Conservation (phyloP, 2,113 vertebrate genomes). For the Prolemur simus region DNA sequence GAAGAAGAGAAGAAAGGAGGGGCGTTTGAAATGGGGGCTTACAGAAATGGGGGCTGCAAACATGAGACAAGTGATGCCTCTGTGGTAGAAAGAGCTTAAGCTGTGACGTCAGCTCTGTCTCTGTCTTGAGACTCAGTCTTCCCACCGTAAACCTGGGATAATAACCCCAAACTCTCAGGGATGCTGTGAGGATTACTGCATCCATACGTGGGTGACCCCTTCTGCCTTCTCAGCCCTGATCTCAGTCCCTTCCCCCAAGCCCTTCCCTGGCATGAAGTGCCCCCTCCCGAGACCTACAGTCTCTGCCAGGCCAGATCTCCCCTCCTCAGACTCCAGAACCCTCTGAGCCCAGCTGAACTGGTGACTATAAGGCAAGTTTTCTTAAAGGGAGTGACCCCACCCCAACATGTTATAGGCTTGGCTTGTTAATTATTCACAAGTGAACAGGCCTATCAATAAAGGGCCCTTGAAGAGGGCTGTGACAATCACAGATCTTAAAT, state of each 20-base stretch:
- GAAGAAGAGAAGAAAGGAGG: neutral
- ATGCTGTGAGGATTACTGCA: neutral
- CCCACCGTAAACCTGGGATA: neutral
- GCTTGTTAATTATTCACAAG: conserved; percentile 47
- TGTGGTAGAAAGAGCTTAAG: neutral
- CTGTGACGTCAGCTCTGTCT: neutral
- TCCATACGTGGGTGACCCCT: neutral
- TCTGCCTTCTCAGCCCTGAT: neutral
- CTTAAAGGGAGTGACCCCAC: neutral
- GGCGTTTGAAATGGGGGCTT: neutral
- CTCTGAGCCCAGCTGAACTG: neutral
- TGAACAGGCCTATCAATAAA: neutral
- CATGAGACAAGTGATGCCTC: neutral
- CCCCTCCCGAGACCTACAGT: too few species aligned
- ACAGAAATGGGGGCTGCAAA: neutral
- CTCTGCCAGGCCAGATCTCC: neutral
- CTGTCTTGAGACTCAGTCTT: neutral
- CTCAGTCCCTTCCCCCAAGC: neutral
- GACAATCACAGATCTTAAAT: neutral
- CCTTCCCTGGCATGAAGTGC: neutral
- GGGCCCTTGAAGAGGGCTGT: neutral
- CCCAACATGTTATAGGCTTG: neutral
- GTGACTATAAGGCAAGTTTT: neutral
- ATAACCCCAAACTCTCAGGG: neutral
- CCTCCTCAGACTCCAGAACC: neutral